Percentiles rank a stretch among this genome's conserved stretches.
Conservation (phyloP, 92 coral and sea anemone species). For the Blastomussa wellsi region DNA sequence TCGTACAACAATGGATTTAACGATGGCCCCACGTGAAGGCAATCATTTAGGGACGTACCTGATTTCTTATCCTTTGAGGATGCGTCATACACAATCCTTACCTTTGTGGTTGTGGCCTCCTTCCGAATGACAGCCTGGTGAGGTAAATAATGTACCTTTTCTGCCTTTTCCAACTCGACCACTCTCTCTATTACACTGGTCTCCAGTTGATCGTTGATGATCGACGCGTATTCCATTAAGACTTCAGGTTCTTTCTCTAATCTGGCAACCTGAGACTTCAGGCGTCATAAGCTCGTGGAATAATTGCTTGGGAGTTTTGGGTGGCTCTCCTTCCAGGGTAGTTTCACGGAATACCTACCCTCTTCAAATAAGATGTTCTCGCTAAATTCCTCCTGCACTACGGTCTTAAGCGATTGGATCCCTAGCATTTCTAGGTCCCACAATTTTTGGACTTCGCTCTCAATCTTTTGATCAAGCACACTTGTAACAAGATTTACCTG, state of each 20-base stretch:
- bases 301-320: too few species aligned
- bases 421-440: conserved; percentile 63
- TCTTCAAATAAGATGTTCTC: too few species aligned
- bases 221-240: conserved; percentile 23
- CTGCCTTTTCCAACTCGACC: not conserved
- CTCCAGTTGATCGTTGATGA: conserved; percentile 31
- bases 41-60: not conserved
- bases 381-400: conserved; percentile 37
- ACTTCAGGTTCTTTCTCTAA: not conserved
- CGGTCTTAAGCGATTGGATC: conserved; percentile 23
- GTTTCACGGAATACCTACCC: conserved; percentile 19
- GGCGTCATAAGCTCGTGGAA: too few species aligned
- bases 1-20: conserved; percentile 24
- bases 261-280: too few species aligned
- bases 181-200: conserved; percentile 28
- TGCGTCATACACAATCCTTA: conserved; percentile 52
- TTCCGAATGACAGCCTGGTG: conserved; percentile 55
- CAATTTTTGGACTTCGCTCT: conserved; percentile 28
- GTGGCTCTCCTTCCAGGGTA: conserved; percentile 17
- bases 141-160: conserved; percentile 49
- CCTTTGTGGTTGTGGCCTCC: conserved; percentile 50
- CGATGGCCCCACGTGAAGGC: conserved; percentile 6
- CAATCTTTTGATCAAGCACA: not conserved
- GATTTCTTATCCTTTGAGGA: conserved; percentile 8
- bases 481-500: conserved; percentile 13